Evolutionary conservation across 2,113 vertebrate species (phyloP).

Genomic region (Setophaga petechia): DNA sequence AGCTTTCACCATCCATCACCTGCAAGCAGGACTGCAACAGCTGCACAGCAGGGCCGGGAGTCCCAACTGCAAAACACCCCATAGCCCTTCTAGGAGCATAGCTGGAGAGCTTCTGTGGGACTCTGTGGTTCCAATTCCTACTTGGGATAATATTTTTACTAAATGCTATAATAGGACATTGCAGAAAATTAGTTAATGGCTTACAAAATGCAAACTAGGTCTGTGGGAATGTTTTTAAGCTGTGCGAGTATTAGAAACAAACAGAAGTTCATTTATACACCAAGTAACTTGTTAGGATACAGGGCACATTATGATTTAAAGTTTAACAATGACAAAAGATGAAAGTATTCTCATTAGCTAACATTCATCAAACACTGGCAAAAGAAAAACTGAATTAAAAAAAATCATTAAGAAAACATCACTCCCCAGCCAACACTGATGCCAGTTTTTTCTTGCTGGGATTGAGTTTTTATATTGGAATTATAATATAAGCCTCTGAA

Average conservation of each 20-base stretch:
- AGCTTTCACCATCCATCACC: not conserved
- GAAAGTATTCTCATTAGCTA: not conserved
- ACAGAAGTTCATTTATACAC: not conserved
- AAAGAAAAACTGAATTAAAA: not conserved
- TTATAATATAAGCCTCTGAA: conserved; percentile 37
- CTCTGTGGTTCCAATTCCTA: not conserved
- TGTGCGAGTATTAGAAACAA: not conserved
- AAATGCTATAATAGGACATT: not conserved
- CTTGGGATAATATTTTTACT: not conserved
- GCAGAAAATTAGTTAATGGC: not conserved
- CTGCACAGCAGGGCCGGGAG: not conserved
- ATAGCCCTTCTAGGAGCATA: not conserved
- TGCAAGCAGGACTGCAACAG: not conserved
- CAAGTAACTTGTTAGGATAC: not conserved
- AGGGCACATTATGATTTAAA: not conserved
- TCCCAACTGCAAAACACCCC: not conserved
- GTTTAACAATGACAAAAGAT: not conserved
- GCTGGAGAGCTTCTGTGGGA: not conserved
- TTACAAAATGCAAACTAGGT: not conserved
- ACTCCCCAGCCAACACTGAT: not conserved
- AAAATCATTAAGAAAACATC: not conserved
- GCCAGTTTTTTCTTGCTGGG: not conserved
- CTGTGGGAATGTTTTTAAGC: not conserved
- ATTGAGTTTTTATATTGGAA: conserved; percentile 15
- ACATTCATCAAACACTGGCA: not conserved